Base-by-base conservation (phyloP, 2,113 vertebrate genomes). In the Neodontobutis hainanensis region DNA sequence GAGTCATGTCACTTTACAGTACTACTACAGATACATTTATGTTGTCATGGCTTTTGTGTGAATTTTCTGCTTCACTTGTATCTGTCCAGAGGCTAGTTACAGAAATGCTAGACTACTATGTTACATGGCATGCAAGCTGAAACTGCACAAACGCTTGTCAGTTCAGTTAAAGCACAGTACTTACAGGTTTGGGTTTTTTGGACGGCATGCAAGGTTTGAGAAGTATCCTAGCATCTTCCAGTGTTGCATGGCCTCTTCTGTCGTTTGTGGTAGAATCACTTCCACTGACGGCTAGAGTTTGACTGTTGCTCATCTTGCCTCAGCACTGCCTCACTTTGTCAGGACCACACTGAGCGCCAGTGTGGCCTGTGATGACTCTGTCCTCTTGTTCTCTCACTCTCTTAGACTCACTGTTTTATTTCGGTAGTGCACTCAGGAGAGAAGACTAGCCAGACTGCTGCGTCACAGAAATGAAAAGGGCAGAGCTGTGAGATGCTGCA, bases 131-230 rank as follows among this genome's bases (percentile, higher is more conserved):
- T 36, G 52, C 34, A 5, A n/a, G 11, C 52, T 38, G 16, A 27
- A 51, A 32, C 15, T 27, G 5, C 8, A 9, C 32, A 35, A n/a
- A 38, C 1, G 38, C 11, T 14, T 65, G 34, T 34, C 0, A 9
- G 52, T 47, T 34, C 64, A 19, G 15, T 16, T 53, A 0, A 8
- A 27, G 56, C 6, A 10, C 12, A 10, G 68, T 73, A 89, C 90
- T 89, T 64, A 90, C 90, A 14, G 87, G 68, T 75, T 86, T 81
- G 4, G 79, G 84, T 77, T 90, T 91, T 68, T 75, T 82, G 35
- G 48, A 78, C 5, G 86, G 86, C 1, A 82, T 85, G 11, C 73
- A 85, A 9, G 83, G 83, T 46, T 76, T 87, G 19, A 75, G 8
- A 62, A 11, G 57, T 11, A 3, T 66, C 53, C 57, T 15, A 1